phyloP scores from a whole-genome alignment of 2,888 invertebrate species.

The Anorthoa munda region DNA sequence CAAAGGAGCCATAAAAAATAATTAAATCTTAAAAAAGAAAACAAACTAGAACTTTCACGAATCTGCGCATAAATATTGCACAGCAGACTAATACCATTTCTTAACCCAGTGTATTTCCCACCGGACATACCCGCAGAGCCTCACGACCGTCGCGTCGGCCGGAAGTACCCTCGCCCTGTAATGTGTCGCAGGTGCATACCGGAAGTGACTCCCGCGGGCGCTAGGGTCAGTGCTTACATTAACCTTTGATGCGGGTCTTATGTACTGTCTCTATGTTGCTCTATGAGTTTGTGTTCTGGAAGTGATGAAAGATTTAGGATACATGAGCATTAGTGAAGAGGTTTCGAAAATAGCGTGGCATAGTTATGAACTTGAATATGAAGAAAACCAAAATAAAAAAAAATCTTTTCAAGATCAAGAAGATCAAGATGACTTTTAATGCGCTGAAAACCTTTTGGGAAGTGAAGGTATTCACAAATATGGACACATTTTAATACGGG shows the following conservation, averaged over 20 bases:
- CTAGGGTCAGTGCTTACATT: slow-evolving; percentile 30
- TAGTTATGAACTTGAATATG: background rate
- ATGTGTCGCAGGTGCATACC: slow-evolving; percentile 46
- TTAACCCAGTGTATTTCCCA: slow-evolving; percentile 34
- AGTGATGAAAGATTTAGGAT: slow-evolving; percentile 4
- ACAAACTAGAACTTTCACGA: background rate
- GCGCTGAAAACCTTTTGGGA: no score
- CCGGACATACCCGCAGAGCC: slow-evolving; percentile 24
- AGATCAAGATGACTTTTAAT: no score
- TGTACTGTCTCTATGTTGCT: background rate
- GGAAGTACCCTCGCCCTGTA: slow-evolving; percentile 47
- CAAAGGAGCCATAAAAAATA: background rate
- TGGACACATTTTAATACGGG: no score
- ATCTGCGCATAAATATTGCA: background rate
- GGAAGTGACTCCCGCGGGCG: slow-evolving; percentile 38
- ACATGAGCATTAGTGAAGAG: background rate
- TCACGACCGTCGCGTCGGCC: slow-evolving; percentile 11
- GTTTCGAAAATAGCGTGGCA: background rate
- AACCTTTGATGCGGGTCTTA: slow-evolving; percentile 12
- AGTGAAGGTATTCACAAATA: no score
- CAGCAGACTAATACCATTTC: slow-evolving; percentile 7
- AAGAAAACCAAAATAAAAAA: no score
- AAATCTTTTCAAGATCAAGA: no score
- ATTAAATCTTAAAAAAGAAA: background rate
- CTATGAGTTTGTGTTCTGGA: background rate